Evolutionary conservation across 1,140 invertebrate species (phyloP).

Genomic region (Drosophila virilis): DNA sequence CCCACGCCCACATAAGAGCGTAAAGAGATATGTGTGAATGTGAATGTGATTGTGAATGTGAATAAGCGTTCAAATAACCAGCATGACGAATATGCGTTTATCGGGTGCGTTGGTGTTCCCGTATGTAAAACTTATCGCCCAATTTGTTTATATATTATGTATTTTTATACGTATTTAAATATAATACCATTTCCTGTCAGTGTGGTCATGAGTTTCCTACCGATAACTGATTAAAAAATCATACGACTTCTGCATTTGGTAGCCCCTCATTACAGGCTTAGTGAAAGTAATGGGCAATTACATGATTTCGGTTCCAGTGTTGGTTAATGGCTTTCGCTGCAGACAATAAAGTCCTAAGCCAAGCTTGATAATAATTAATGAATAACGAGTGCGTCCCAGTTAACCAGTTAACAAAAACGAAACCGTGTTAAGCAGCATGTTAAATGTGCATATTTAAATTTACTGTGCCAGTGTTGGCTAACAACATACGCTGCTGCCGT

Average conservation of each 20-base stretch:
- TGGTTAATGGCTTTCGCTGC: not conserved
- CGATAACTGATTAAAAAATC: constrained; percentile 30
- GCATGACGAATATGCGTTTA: constrained; percentile 21
- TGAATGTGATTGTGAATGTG: constrained; percentile 9
- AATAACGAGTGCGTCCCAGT: not conserved
- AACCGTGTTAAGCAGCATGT: not conserved
- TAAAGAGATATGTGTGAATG: not conserved
- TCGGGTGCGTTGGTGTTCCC: constrained; percentile 6
- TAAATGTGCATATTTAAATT: not conserved
- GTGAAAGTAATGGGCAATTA: constrained; percentile 8
- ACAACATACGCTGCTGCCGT: not conserved
- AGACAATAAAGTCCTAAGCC: not conserved
- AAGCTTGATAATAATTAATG: too few species aligned
- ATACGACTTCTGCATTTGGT: constrained; percentile 26
- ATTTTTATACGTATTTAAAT: constrained; percentile 10
- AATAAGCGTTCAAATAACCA: too few species aligned
- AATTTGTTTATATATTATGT: constrained; percentile 23
- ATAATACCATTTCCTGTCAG: constrained; percentile 27
- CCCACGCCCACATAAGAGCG: constrained; percentile 8
- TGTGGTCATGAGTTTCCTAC: constrained; percentile 26
- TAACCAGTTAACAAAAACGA: not conserved
- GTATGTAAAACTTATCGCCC: constrained; percentile 30
- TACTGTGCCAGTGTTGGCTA: not conserved
- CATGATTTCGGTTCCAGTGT: not conserved
- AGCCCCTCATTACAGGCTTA: constrained; percentile 23